These are phyloP conservation scores for Lepetodrilus schrolli DNA, from an alignment of 2,888 invertebrate genomes.

Conservation along the genomic window DNA sequence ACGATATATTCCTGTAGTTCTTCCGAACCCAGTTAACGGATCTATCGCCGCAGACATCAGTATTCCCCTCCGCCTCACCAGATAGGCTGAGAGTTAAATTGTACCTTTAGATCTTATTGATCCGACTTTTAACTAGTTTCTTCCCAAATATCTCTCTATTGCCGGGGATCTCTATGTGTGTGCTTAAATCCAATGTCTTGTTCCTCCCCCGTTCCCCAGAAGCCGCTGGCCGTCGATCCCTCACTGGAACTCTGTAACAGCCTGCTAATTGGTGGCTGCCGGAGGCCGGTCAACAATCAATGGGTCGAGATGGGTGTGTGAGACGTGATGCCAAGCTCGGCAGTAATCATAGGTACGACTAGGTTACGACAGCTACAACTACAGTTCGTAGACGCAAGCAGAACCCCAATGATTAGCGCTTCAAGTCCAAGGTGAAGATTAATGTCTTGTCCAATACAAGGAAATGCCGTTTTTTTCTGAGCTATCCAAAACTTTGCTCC, in stretches of 20 bases:
- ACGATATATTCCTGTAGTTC: no score
- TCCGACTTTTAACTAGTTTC: no score
- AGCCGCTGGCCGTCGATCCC: neutral
- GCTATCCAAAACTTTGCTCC: neutral
- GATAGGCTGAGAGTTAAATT: no score
- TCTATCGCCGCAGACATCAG: no score
- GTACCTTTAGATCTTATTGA: no score
- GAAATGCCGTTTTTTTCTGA: neutral
- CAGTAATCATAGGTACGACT: slow-evolving; percentile 1
- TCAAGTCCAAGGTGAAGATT: neutral
- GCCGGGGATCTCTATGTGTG: no score
- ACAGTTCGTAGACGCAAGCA: neutral
- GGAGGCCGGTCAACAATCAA: slow-evolving; percentile 9
- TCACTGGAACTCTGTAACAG: neutral
- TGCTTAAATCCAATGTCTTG: no score
- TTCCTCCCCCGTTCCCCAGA: neutral
- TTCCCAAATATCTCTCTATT: no score
- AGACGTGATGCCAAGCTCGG: neutral
- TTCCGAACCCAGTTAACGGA: no score
- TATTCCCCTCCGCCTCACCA: no score
- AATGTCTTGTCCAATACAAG: neutral
- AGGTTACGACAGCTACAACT: neutral
- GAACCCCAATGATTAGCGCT: neutral
- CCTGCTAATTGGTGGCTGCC: slow-evolving; percentile 7
- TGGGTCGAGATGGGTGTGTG: neutral